Evolutionary conservation across 1,140 invertebrate species (phyloP).

Genomic region (Hyles vespertilio): DNA sequence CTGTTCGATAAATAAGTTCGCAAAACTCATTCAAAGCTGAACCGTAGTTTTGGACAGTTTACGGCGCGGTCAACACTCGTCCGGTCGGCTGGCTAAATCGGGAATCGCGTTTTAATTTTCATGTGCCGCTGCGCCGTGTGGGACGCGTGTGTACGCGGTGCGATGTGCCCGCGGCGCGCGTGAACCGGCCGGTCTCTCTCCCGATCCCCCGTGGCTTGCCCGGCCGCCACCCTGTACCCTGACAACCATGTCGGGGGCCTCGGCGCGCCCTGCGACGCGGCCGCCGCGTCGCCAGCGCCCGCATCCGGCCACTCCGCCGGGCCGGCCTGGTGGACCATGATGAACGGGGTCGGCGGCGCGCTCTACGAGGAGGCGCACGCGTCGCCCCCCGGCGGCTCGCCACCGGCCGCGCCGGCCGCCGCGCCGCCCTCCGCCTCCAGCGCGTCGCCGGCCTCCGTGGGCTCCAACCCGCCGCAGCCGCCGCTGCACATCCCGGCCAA

Average conservation of each 20-base stretch:
- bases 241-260: conserved; percentile 86
- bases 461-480: conserved; percentile 75
- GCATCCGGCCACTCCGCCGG: conserved; percentile 87
- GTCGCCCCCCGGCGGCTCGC: conserved; percentile 75
- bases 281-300: conserved; percentile 84
- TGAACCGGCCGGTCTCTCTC: conserved; percentile 53
- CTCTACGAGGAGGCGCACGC: conserved; percentile 85
- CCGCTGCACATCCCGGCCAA: conserved; percentile 91
- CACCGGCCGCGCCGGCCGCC: conserved; percentile 68
- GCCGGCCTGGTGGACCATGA: conserved; percentile 88
- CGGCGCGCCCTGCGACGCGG: conserved; percentile 81
- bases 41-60: conserved; percentile 26
- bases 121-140: conserved; percentile 62
- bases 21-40: too few species aligned
- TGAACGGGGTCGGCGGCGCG: conserved; percentile 81
- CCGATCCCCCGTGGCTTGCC: conserved; percentile 84
- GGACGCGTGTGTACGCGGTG: conserved; percentile 66
- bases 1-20: conserved; percentile 24
- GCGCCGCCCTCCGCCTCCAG: conserved; percentile 81
- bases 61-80: conserved; percentile 44
- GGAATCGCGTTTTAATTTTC: conserved; percentile 70
- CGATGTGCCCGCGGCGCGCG: conserved; percentile 67
- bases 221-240: conserved; percentile 85
- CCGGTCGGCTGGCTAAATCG: conserved; percentile 65
- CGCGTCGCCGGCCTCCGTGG: conserved; percentile 82